phyloP scores from a whole-genome alignment of 2,113 vertebrate species.

The Epinephelus lanceolatus region DNA sequence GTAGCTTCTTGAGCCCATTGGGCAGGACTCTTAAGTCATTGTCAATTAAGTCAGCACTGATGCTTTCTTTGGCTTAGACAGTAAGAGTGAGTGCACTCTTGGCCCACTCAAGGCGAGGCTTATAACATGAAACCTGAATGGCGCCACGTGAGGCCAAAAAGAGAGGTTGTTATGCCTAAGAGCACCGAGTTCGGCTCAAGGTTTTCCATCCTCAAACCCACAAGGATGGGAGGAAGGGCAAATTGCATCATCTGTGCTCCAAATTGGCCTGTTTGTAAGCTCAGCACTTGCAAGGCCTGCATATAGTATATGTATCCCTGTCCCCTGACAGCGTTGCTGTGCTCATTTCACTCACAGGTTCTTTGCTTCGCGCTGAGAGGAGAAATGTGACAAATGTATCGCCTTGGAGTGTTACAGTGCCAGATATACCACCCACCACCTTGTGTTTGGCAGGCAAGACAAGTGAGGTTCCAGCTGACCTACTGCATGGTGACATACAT shows the following conservation, averaged over 20 bases:
- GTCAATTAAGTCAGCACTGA: constrained; percentile 55
- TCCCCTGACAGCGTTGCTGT: background rate
- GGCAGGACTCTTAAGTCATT: constrained; percentile 49
- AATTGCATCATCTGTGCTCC: constrained; percentile 11
- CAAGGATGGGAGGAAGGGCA: background rate
- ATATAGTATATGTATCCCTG: background rate
- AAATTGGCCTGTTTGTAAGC: constrained; percentile 3
- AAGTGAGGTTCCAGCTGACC: constrained; percentile 10
- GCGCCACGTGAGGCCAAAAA: constrained; percentile 15
- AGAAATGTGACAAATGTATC: constrained; percentile 33
- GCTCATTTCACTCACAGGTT: background rate
- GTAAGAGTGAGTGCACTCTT: constrained; percentile 32
- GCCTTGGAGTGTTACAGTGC: background rate
- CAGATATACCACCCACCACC: constrained; percentile 13
- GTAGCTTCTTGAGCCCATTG: constrained; percentile 42
- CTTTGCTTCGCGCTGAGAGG: background rate
- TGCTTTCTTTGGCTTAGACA: constrained; percentile 37
- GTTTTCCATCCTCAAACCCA: background rate
- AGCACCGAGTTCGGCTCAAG: constrained; percentile 11
- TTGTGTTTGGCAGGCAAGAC: background rate
- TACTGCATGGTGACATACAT: background rate
- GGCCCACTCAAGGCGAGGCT: constrained; percentile 28
- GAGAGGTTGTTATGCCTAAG: constrained; percentile 2
- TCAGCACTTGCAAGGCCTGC: background rate
- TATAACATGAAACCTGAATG: constrained; percentile 31